Evolutionary conservation across 2,113 vertebrate genomes (phyloP), one percentile per base, ranked within the genome.

Genomic region (Tragulus kanchil): DNA sequence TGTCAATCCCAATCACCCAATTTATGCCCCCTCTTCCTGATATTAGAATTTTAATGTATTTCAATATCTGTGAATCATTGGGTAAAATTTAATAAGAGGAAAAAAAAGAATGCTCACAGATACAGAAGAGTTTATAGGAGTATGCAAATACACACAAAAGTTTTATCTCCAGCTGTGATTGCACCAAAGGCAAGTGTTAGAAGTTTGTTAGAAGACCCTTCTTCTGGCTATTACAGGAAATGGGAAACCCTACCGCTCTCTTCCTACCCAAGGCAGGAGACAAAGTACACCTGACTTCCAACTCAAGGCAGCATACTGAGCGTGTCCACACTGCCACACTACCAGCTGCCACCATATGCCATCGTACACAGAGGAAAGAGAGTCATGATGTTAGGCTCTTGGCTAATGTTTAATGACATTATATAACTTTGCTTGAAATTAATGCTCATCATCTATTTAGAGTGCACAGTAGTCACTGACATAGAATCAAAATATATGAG

Each of bases 21-120:
- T 52, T 31, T 77, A 77, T 52, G 9, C 48, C 48, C 8, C 48
- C 26, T 73, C 15, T 7, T 8, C 14, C 19, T 7, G 2, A 81
- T 52, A 90, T 36, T 88, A 90, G 56, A 8, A 91, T 73, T 85
- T 92, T 86, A 97, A 50, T 61, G 78, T 59, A 87, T 50, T 65
- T 45, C 48, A 88, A 69, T 50, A 78, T 4, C 67, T 31, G 50
- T 3, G 17, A 96, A 86, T 86, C 36, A 89, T 61, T 93, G 28
- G 56, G 9, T 3, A 86, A 69, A 86, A 85, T 79, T 94, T 89
- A 50, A 4, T 77, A 92, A 82, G 10, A 85, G 85, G 56, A 85
- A 81, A 90, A 89, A 88, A 52, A 94, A 16, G 42, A 93, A 81
- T 61, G 52, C 10, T 88, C 64, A 85, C 2, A 89, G 45, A 52